A percentile compares a stretch with the other conserved stretches of the same genome.
Conservation (phyloP, 2,888 invertebrate species). For the Mimachlamys varia region DNA sequence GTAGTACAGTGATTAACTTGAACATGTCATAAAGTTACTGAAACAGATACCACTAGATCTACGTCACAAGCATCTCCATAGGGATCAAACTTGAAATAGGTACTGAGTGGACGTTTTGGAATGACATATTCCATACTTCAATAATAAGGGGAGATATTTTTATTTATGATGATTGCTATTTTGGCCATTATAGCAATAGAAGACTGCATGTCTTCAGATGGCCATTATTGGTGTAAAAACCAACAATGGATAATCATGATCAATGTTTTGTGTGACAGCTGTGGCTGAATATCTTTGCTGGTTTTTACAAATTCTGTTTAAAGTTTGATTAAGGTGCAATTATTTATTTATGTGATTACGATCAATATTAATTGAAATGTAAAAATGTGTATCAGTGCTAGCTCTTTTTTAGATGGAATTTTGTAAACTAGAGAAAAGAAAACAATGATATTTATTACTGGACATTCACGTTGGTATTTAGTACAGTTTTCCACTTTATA, state of each 20-base stretch:
- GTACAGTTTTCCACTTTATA: background rate
- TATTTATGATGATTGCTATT: background rate
- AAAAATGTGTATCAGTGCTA: background rate
- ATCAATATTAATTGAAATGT: slow-evolving; percentile 29
- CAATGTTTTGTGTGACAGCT: slow-evolving; percentile 14
- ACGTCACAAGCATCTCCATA: background rate
- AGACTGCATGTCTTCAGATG: slow-evolving; percentile 3
- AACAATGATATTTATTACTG: background rate
- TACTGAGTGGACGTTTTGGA: slow-evolving; percentile 1
- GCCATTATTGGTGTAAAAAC: slow-evolving; percentile 6
- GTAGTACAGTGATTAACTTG: background rate
- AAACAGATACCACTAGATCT: background rate
- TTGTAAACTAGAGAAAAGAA: background rate
- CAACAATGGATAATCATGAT: background rate
- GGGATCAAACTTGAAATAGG: slow-evolving; percentile 10
- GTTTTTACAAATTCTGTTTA: slow-evolving; percentile 13
- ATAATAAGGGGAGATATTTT: background rate
- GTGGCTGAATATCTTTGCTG: background rate
- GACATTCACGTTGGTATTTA: background rate
- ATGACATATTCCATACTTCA: slow-evolving; percentile 11
- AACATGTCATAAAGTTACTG: background rate
- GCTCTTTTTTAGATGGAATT: background rate
- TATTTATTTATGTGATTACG: slow-evolving; percentile 23
- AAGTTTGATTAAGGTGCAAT: slow-evolving; percentile 18
- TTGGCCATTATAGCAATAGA: slow-evolving; percentile 18